Evolutionary conservation across 2,797 vertebrate genomes (phyloP), one percentile per base, ranked within the genome.

Genomic region (Pygocentrus nattereri): DNA sequence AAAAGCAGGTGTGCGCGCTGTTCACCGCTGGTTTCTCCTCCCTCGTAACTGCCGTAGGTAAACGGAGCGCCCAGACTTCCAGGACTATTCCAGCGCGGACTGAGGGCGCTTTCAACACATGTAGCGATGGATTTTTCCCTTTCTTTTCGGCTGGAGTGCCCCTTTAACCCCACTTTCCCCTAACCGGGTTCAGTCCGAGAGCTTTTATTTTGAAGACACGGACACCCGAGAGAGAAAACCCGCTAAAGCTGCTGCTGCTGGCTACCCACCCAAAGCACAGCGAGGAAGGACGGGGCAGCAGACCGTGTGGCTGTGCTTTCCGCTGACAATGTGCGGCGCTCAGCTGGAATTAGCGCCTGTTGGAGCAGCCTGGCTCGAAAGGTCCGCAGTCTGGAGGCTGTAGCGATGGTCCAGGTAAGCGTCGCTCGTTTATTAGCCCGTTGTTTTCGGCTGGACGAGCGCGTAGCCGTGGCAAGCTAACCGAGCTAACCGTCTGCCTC

Each of bases 171-270:
- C 6, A 2, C 6, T 38, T 38, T 38, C 34, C 38, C 34, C 6
- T 6, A n/a, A n/a, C n/a, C 25, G 12, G 25, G 15, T 34, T 64
- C 4, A 6, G 11, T 64, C 23, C 30, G 5, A n/a, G 65, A 5
- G 38, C 65, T 69, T 69, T 69, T 69, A 69, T 69, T 69, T 69
- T 69, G 65, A 47, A 69, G 11, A n/a, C n/a, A 18, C 1, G 34
- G 13, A 11, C 10, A n/a, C 11, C 19, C 64, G 2, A 19, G 10
- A 10, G 62, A 38, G 65, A 47, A 47, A 25, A 44, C 65, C 65
- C 21, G 65, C 38, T 68, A 23, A 41, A 44, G 64, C 64, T 38
- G 30, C 11, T n/a, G n/a, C 31, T 21, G 4, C 11, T 23, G 62
- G 62, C 23, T 5, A 15, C 11, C 65, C 25, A 6, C 65, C 18